Evolutionary conservation across 2,113 vertebrate species (phyloP).

Genomic region (Ceratotherium simum): DNA sequence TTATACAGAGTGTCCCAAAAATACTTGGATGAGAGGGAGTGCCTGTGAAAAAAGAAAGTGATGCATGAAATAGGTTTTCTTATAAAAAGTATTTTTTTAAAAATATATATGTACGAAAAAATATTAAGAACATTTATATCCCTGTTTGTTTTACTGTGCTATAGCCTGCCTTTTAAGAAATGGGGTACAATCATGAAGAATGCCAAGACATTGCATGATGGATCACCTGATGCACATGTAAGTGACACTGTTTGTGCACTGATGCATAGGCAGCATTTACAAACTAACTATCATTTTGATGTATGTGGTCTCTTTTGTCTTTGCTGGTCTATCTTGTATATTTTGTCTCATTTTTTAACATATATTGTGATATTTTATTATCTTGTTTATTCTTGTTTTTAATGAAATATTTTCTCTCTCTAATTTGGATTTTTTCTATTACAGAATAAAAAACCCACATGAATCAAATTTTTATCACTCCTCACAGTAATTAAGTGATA

Average conservation of each 20-base stretch:
- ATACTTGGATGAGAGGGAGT: not conserved
- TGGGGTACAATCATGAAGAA: slow-evolving; percentile 2
- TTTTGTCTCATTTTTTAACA: slow-evolving; percentile 58
- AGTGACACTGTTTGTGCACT: slow-evolving; percentile 55
- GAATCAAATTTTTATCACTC: slow-evolving; percentile 40
- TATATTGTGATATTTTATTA: slow-evolving; percentile 58
- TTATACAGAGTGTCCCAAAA: not conserved
- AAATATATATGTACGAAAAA: not conserved
- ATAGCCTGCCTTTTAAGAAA: slow-evolving; percentile 48
- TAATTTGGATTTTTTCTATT: slow-evolving; percentile 65
- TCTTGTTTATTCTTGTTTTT: slow-evolving; percentile 64
- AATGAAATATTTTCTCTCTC: slow-evolving; percentile 61
- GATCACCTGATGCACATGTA: slow-evolving; percentile 29
- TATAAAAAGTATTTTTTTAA: not conserved
- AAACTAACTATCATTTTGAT: slow-evolving; percentile 75
- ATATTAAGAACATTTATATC: slow-evolving; percentile 4
- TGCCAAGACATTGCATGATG: slow-evolving; percentile 28
- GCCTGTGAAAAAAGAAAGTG: not conserved
- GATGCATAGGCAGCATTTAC: slow-evolving; percentile 54
- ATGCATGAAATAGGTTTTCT: not conserved
- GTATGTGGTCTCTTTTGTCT: slow-evolving; percentile 70
- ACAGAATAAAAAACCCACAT: not conserved
- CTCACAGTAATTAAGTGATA: slow-evolving; percentile 45
- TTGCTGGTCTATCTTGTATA: slow-evolving; percentile 32
- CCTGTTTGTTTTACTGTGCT: slow-evolving; percentile 10